These are phyloP conservation scores for Ammodytes marinus DNA, from an alignment of 2,113 vertebrate species.

Conservation along the genomic window DNA sequence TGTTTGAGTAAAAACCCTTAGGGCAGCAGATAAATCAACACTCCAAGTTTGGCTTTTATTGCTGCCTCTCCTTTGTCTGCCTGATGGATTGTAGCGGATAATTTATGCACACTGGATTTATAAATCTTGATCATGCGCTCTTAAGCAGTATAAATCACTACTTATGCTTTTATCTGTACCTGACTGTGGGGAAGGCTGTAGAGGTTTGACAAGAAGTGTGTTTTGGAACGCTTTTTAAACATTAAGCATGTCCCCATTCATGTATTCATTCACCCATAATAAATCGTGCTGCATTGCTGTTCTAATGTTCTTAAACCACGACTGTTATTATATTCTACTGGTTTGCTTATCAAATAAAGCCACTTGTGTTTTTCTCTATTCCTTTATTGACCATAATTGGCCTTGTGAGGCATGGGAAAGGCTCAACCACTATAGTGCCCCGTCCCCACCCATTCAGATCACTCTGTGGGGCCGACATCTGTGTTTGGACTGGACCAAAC, in stretches of 20 bases:
- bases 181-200: constrained; percentile 33
- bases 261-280: constrained; percentile 24
- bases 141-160: constrained; percentile 69
- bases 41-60: constrained; percentile 73
- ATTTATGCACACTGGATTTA: constrained; percentile 72
- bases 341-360: constrained; percentile 24
- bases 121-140: constrained; percentile 70
- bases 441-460: constrained; percentile 47
- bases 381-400: constrained; percentile 39
- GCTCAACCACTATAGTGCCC: background rate
- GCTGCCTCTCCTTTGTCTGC: constrained; percentile 69
- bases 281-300: constrained; percentile 11
- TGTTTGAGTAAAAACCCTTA: constrained; percentile 68
- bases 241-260: constrained; percentile 50
- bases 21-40: constrained; percentile 66
- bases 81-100: constrained; percentile 70
- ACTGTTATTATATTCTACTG: constrained; percentile 1
- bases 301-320: background rate
- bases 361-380: constrained; percentile 27
- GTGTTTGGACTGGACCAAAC: constrained; percentile 69
- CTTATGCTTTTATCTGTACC: constrained; percentile 47
- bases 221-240: constrained; percentile 49
- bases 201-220: constrained; percentile 40
- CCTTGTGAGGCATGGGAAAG: constrained; percentile 38
- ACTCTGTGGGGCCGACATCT: constrained; percentile 61